phyloP scores from a whole-genome alignment of 2,797 vertebrate genomes.

The Antennarius maculatus region DNA sequence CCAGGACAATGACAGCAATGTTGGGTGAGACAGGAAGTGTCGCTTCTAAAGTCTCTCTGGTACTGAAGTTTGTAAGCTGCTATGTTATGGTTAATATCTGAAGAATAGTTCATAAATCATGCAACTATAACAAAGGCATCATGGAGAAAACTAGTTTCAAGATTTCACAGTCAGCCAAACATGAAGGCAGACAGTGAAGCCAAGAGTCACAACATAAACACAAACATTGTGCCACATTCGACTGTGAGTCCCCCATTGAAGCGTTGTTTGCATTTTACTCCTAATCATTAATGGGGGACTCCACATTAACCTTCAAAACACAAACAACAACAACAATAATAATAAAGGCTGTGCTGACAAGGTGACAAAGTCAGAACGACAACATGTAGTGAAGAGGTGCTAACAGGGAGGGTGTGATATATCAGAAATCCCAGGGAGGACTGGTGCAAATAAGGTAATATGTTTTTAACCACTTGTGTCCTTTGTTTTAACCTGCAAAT shows the following conservation, averaged over 20 bases:
- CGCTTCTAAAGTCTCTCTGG: slow-evolving; percentile 3
- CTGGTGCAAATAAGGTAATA: neutral
- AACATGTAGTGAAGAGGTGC: too few relatives aligned
- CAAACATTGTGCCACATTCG: slow-evolving; percentile 18
- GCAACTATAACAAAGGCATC: slow-evolving; percentile 2
- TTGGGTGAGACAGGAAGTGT: slow-evolving; percentile 78
- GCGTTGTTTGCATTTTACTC: slow-evolving; percentile 9
- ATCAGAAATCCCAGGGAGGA: slow-evolving; percentile 16
- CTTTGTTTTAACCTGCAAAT: neutral
- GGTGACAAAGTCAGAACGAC: too few relatives aligned
- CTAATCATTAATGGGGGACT: neutral
- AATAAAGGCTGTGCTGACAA: neutral
- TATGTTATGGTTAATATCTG: neutral
- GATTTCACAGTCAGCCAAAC: slow-evolving; percentile 9
- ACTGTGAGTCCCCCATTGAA: neutral
- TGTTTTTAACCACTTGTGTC: neutral
- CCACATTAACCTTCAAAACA: slow-evolving; percentile 2
- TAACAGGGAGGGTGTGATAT: slow-evolving; percentile 11
- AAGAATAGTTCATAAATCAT: neutral
- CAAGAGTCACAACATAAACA: slow-evolving; percentile 15
- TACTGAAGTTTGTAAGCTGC: neutral
- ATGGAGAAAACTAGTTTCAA: neutral
- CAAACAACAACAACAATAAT: slow-evolving; percentile 1
- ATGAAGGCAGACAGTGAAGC: slow-evolving; percentile 20
- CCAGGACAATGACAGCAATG: slow-evolving; percentile 75